phyloP scores from a whole-genome alignment of 2,113 vertebrate species.

The Mus pahari region DNA sequence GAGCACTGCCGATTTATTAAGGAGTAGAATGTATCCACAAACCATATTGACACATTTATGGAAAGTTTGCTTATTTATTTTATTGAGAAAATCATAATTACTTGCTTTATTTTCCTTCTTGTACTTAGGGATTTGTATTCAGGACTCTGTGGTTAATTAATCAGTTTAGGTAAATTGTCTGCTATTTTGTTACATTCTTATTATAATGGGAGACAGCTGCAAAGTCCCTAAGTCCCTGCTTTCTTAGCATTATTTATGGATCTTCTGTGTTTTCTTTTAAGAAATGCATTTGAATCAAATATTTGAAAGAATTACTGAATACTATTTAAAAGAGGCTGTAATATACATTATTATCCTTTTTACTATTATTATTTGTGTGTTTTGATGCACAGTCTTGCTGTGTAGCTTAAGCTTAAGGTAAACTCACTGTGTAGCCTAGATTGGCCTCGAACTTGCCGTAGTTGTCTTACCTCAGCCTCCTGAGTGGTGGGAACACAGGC shows the following conservation, averaged over 20 bases:
- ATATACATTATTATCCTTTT: conserved; percentile 45
- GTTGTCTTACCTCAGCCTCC: background rate
- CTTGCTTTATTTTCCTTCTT: conserved; percentile 18
- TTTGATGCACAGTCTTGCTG: background rate
- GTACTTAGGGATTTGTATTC: conserved; percentile 17
- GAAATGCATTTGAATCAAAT: conserved; percentile 42
- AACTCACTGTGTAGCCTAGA: background rate
- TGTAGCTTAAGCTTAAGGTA: background rate
- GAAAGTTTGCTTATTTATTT: background rate
- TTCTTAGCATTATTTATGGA: conserved; percentile 55
- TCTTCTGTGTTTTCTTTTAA: background rate
- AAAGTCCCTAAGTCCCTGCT: conserved; percentile 27
- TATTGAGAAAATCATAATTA: conserved; percentile 39
- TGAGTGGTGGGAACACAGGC: background rate
- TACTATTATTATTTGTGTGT: background rate
- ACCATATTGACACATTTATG: background rate
- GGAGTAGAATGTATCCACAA: background rate
- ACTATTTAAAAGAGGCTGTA: conserved; percentile 32
- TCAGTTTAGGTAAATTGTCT: conserved; percentile 46
- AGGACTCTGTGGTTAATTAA: conserved; percentile 45
- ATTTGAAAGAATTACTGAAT: conserved; percentile 26
- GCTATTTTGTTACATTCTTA: conserved; percentile 48
- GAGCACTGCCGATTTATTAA: background rate
- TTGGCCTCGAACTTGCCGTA: background rate
- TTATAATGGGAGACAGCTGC: background rate